Base-by-base conservation (phyloP, 2,113 vertebrate genomes). In the Nansenia antarctica region DNA sequence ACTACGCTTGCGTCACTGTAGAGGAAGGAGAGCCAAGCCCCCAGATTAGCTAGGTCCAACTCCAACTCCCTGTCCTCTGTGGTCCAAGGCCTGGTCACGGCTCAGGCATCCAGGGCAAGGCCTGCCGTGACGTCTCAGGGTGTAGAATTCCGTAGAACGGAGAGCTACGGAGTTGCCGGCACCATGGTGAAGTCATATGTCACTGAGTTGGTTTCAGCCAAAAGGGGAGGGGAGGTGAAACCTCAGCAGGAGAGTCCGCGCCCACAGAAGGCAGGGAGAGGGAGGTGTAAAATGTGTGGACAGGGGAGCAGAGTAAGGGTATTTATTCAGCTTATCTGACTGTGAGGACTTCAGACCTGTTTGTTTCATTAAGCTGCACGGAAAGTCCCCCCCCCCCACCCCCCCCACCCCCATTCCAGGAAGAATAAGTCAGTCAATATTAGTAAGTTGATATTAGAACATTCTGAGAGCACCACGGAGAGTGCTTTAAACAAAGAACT, bases 301-400 rank as follows among this genome's bases (percentile, higher is more conserved):
- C 5, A 20, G n/a, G 20, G 45, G 57, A 61, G 29, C 14, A 14
- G 58, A 60, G 53, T 63, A 45, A 54, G 18, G 60, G 32, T 82
- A 24, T 86, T 86, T 86, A 54, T 62, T 79, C 61, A 85, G 65
- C 65, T 55, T 82, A 72, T 88, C 81, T 79, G 61, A 62, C 47
- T 27, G 9, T 58, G 73, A 78, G 74, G 68, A 72, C 66, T 31
- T 76, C 26, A 72, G 69, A 42, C 34, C 53, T 69, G 67, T 69
- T 76, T 32, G 58, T 75, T 79, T 73, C 55, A 73, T 67, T 52
- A 9, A 9, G 12, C 45, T 62, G n/a, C n/a, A n/a, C n/a, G 31
- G 65, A 35, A 67, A 66, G 69, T 45, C 63, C 58, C 18, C 3
- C 9, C n/a, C 7, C 37, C 59, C 59, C 26, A 26, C 12, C 20